A percentile compares a stretch with the other conserved stretches of the same genome.
Evolutionary conservation across 1,140 invertebrate genomes (phyloP).

Genomic region (Batillaria attramentaria): DNA sequence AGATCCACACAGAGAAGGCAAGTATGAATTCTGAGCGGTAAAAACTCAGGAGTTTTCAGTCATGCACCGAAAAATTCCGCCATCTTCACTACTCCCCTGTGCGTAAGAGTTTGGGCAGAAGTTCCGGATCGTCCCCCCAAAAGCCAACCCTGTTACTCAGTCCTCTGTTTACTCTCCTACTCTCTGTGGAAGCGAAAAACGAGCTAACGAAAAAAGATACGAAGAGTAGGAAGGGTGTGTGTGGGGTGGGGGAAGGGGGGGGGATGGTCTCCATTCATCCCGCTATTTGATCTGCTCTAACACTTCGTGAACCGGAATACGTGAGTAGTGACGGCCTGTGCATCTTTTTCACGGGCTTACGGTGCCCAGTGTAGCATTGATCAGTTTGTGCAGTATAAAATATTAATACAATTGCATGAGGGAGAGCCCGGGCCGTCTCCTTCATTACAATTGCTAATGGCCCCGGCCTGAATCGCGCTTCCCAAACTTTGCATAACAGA

Average conservation of each 20-base stretch:
- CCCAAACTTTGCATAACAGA: constrained; percentile 46
- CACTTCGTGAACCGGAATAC: constrained; percentile 13
- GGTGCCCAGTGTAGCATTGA: constrained; percentile 23
- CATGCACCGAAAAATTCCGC: no score
- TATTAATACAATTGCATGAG: constrained; percentile 50
- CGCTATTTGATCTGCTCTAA: background rate
- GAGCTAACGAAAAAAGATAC: background rate
- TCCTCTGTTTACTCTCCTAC: no score
- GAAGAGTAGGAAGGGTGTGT: background rate
- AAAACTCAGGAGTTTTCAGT: no score
- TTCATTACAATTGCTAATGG: constrained; percentile 51
- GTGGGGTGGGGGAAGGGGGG: no score
- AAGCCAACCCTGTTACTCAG: no score
- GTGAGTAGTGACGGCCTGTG: background rate
- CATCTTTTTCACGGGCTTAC: background rate
- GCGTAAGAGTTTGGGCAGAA: no score
- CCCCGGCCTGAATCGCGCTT: constrained; percentile 26
- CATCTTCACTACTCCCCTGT: no score
- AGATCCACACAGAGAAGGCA: no score
- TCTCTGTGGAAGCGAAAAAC: background rate
- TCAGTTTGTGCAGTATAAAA: constrained; percentile 47
- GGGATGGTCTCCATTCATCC: no score
- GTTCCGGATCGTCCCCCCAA: no score
- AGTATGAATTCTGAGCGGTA: no score
- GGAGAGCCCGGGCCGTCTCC: constrained; percentile 24